phyloP scores from a whole-genome alignment of 1,140 invertebrate species.

The Aphelenchoides fujianensis region DNA sequence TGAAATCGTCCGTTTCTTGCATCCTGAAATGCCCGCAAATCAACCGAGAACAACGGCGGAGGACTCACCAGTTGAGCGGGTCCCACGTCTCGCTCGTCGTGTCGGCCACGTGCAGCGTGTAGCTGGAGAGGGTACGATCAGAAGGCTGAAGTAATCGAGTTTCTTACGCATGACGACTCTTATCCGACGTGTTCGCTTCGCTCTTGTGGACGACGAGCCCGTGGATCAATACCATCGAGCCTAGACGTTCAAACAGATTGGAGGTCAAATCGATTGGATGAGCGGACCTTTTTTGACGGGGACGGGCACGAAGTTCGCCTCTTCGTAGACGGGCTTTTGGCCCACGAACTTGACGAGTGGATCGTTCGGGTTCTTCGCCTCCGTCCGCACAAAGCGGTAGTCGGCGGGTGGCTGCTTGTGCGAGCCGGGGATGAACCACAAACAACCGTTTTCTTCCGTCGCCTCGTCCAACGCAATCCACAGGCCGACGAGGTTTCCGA shows the following conservation, averaged over 20 bases:
- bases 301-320: slow-evolving; percentile 74
- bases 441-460: slow-evolving; percentile 84
- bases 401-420: slow-evolving; percentile 68
- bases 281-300: slow-evolving; percentile 75
- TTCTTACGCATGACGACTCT: slow-evolving; percentile 83
- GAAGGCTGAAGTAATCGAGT: too few species aligned
- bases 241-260: slow-evolving; percentile 64
- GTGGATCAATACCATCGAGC: slow-evolving; percentile 81
- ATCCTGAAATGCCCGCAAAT: slow-evolving; percentile 2
- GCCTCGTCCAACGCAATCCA: slow-evolving; percentile 93
- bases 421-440: slow-evolving; percentile 85
- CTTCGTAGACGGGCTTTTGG: slow-evolving; percentile 72
- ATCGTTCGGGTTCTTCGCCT: slow-evolving; percentile 67
- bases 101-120: slow-evolving; percentile 91
- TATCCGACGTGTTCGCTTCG: slow-evolving; percentile 76
- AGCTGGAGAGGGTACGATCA: too few species aligned
- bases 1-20: slow-evolving; percentile 4
- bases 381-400: slow-evolving; percentile 72
- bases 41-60: neutral
- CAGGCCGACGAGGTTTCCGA: slow-evolving; percentile 72
- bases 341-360: slow-evolving; percentile 66
- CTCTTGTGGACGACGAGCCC: slow-evolving; percentile 90
- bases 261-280: slow-evolving; percentile 24
- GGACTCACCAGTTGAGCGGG: neutral
- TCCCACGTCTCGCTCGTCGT: neutral